These are phyloP conservation scores for Bhutanitis thaidina DNA, from an alignment of 2,888 invertebrate genomes.

Conservation along the genomic window DNA sequence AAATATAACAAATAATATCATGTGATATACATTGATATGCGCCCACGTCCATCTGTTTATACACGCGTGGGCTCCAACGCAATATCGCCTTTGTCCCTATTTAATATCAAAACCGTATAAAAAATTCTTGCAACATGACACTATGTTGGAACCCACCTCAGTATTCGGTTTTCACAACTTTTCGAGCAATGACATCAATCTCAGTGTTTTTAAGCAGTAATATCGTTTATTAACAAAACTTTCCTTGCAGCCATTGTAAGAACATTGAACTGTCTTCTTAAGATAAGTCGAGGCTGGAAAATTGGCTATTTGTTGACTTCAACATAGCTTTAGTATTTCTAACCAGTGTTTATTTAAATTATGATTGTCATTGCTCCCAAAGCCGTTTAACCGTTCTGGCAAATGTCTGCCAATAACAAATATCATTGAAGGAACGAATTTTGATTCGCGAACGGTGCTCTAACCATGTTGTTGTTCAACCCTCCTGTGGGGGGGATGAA, in stretches of 20 bases:
- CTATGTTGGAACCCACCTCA: slow-evolving; percentile 24
- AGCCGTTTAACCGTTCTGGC: slow-evolving; percentile 54
- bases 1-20: slow-evolving; percentile 37
- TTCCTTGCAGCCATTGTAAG: too few species aligned
- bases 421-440: slow-evolving; percentile 75
- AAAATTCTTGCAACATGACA: slow-evolving; percentile 24
- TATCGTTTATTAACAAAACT: too few species aligned
- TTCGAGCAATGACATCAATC: slow-evolving; percentile 4
- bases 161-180: background rate
- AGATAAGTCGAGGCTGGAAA: too few species aligned
- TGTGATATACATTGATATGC: slow-evolving; percentile 58
- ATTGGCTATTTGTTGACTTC: too few species aligned
- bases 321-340: too few species aligned
- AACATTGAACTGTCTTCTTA: too few species aligned
- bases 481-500: slow-evolving; percentile 23
- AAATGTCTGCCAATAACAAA: slow-evolving; percentile 58
- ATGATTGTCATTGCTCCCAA: slow-evolving; percentile 25
- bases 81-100: slow-evolving; percentile 12
- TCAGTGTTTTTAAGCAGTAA: too few species aligned
- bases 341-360: too few species aligned
- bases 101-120: slow-evolving; percentile 60
- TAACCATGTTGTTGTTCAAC: slow-evolving; percentile 30
- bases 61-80: slow-evolving; percentile 24
- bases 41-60: slow-evolving; percentile 34
- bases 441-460: slow-evolving; percentile 45